phyloP scores from a whole-genome alignment of 2,797 vertebrate genomes.

The Anomalospiza imberbis region DNA sequence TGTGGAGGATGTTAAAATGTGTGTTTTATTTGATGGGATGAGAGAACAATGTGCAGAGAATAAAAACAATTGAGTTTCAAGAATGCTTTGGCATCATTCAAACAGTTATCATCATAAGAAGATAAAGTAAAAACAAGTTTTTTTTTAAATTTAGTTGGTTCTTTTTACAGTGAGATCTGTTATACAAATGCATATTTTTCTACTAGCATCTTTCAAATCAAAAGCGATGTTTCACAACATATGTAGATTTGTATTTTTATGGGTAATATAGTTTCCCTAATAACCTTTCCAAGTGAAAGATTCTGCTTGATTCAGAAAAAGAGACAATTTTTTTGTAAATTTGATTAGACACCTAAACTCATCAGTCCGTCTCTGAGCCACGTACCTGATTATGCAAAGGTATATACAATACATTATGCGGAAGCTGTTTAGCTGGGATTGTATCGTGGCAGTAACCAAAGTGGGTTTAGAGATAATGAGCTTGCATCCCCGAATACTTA shows the following conservation, averaged over 20 bases:
- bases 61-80: conserved; percentile 39
- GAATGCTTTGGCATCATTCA: conserved; percentile 40
- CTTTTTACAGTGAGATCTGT: conserved; percentile 6
- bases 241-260: conserved; percentile 59
- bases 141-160: neutral
- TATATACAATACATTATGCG: neutral
- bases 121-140: neutral
- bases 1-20: conserved; percentile 26
- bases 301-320: conserved; percentile 34
- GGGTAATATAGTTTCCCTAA: conserved; percentile 44
- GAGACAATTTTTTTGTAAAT: conserved; percentile 39
- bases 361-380: conserved; percentile 33
- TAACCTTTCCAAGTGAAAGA: conserved; percentile 54
- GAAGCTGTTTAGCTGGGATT: conserved; percentile 52
- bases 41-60: conserved; percentile 36
- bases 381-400: conserved; percentile 45
- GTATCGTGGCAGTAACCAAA: conserved; percentile 54
- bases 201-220: neutral
- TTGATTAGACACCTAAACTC: conserved; percentile 57
- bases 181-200: conserved; percentile 23
- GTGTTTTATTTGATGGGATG: neutral
- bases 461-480: conserved; percentile 66
- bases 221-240: conserved; percentile 33
- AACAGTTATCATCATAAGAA: neutral
- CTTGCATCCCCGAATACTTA: conserved; percentile 52